Evolutionary conservation across 2,797 vertebrate species (phyloP), one percentile per base, ranked within the genome.

Genomic region (Onychomys arenicola): DNA sequence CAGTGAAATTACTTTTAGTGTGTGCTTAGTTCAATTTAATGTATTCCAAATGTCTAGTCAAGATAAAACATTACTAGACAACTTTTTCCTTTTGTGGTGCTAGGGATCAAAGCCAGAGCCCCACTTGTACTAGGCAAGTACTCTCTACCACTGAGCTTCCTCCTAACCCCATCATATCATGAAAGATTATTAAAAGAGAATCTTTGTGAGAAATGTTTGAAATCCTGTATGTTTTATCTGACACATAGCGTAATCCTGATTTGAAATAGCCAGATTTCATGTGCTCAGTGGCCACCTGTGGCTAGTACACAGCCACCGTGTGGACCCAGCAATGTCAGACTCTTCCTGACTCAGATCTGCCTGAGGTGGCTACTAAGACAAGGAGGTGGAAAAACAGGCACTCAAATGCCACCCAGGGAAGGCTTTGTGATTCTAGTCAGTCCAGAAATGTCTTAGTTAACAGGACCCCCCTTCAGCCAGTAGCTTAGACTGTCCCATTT

Each of bases 401-500:
- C 2, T 21, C 52, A 34, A 49, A 25, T 12, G 40, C 40, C 65
- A 4, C 23, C 83, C 8, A 69, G 69, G 88, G 87, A 43, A 90
- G 81, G 23, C 88, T 86, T 90, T 65, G 37, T 92, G 86, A 90
- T 81, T n/a, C 52, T 69, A 43, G 86, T 94, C 34, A 75, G 61
- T 7, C 27, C 57, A 81, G 90, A 83, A 94, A 89, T 43, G 73
- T 89, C 95, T 97, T 81, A 73, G 93, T 91, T 88, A 95, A 46
- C 81, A 49, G 3, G 12, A 14, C 55, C 93, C 37, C 90, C 21
- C 13, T 91, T 77, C 78, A 76, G 67, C 59, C 29, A 71, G 94
- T 77, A 84, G 71, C 61, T 93, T 87, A 87, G 85, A 81, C 88
- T 92, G 80, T 96, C 96, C 78, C 34, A 55, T 95, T 40, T 19